These are phyloP conservation scores for Xenops minutus DNA, from an alignment of 2,797 vertebrate species.

Conservation along the genomic window DNA sequence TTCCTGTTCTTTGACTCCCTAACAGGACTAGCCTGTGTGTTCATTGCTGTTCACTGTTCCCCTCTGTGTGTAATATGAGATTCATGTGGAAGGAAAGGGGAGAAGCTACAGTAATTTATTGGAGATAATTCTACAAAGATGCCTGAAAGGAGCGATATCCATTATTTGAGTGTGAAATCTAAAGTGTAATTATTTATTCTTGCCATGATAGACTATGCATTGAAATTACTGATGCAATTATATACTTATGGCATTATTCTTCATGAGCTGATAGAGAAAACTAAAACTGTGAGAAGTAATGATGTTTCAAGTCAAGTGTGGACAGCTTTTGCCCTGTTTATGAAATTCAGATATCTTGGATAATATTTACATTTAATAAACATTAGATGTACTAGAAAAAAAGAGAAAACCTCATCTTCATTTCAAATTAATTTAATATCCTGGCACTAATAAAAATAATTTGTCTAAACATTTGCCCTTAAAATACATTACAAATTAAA, in stretches of 20 bases:
- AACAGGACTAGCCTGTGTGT: not conserved
- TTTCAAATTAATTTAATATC: constrained; percentile 24
- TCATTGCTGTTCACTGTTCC: not conserved
- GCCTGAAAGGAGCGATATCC: not conserved
- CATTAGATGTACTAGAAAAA: not conserved
- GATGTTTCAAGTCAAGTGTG: not conserved
- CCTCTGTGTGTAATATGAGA: not conserved
- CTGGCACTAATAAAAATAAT: constrained; percentile 14
- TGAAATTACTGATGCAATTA: not conserved
- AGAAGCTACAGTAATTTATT: not conserved
- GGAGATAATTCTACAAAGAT: not conserved
- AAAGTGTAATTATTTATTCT: not conserved
- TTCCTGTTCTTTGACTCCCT: not conserved
- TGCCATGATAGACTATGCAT: not conserved
- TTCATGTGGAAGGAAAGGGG: not conserved
- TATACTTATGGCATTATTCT: not conserved
- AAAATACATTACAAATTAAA: constrained; percentile 38
- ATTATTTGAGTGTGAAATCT: not conserved
- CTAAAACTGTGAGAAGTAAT: not conserved
- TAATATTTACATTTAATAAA: constrained; percentile 6
- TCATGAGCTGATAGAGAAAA: not conserved
- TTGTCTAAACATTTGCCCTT: not conserved
- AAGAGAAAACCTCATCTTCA: not conserved
- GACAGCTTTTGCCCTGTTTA: not conserved
- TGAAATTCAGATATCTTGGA: not conserved